Base-by-base conservation (phyloP, 1,140 invertebrate genomes). In the Sminthurides bifidus region DNA sequence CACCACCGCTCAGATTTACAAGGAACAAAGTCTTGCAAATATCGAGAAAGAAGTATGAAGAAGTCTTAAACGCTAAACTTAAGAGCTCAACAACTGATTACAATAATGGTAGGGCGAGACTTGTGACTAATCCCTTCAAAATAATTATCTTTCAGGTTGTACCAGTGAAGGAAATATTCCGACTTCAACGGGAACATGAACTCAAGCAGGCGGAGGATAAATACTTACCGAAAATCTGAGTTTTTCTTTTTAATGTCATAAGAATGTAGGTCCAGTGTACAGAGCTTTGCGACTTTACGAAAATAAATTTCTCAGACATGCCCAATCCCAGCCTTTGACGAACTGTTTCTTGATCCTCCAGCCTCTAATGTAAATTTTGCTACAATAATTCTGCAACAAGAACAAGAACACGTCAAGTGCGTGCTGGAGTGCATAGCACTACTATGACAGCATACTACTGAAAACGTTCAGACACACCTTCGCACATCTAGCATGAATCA, bases 121-220 rank as follows among this genome's bases (percentile, higher is more conserved):
- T 10, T 43, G 14, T 8, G 14, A 43, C 6, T 12, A 43, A 43
- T 14, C 10, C 19, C 6, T 10, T 17, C 17, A 21, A 43, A 43
- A 12, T 6, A 43, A 43, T 52, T 45, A 26, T 5, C 23, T 37
- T 52, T 1, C 59, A 74, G 73, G 68, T 74, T 65, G 70, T 66
- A 23, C 54, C 68, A 26, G 72, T 75, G 1, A 71, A 73, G 51
- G 73, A 75, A 61, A 60, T 75, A 0, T 75, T 75, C 66, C 65
- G 72, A 29, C 64, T 75, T 33, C 72, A 73, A 58, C 52, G 66
- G 37, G 73, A 75, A 48, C 60, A 70, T 31, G 73, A 75, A 61
- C 61, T 75, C 31, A 68, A 67, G 6, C 49, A 66, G 52, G 73
- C 72, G n/a, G 73, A 75, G 54, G 68, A 71, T 29, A 70, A 67